Evolutionary conservation across 2,797 vertebrate genomes (phyloP).

Genomic region (Emydoidea blandingii): DNA sequence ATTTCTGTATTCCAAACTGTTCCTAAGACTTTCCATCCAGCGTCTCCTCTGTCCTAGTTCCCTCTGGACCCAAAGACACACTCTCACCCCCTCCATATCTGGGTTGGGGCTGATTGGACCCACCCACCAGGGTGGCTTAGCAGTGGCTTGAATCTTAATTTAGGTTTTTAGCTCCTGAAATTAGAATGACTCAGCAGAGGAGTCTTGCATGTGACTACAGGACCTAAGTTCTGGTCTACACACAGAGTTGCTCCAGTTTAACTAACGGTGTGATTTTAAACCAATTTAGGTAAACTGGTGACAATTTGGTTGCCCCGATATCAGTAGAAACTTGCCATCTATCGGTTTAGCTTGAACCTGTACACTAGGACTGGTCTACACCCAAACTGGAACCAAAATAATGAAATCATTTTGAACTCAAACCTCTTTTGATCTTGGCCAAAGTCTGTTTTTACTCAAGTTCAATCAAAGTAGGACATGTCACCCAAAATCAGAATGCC

Average conservation of each 20-base stretch:
- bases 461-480: neutral
- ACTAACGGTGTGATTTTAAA: neutral
- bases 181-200: neutral
- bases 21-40: neutral
- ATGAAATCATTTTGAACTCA: neutral
- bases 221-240: neutral
- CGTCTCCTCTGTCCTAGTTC: neutral
- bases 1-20: neutral
- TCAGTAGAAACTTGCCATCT: neutral
- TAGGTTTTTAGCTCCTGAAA: neutral
- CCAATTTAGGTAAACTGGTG: neutral
- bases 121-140: neutral
- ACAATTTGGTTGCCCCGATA: neutral
- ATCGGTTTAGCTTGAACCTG: neutral
- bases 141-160: neutral
- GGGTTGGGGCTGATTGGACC: neutral
- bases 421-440: no score
- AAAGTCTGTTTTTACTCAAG: neutral
- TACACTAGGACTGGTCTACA: neutral
- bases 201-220: neutral
- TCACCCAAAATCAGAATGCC: neutral
- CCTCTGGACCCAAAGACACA: neutral
- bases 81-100: neutral
- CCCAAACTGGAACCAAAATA: neutral
- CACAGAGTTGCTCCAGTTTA: neutral